Evolutionary conservation across 2,113 vertebrate species (phyloP), one percentile per base, ranked within the genome.

Genomic region (Chaetops frenatus): DNA sequence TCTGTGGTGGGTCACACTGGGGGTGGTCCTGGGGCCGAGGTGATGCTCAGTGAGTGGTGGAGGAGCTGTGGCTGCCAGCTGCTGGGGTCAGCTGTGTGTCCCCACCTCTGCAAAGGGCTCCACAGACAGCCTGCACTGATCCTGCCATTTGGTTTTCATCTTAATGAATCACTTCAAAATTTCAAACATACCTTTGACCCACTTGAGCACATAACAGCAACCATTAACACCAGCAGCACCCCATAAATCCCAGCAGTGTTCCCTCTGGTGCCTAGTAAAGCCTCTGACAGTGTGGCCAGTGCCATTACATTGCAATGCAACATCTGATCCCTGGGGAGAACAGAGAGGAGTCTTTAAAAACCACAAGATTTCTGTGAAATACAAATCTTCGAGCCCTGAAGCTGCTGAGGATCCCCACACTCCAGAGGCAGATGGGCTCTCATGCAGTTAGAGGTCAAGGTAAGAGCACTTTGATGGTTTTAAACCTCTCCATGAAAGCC

Each of bases 81-180:
- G 78, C 13, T 3, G 1, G 31, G 35, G 50, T 36, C 15, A 64
- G 72, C 66, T 6, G 7, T 3, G 40, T 3, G 4, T 11, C 54
- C 38, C 22, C 0, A 1, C 28, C 2, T 3, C 44, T 2, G 2
- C 1, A 0, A 44, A 36, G 47, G 9, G 24, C 25, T 28, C 3
- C 0, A 9, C 90, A 61, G 22, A 9, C 4, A 64, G 44, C 58
- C 58, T 48, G 50, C 22, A 0, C 36, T 1, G 3, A 2, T 33
- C 6, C 11, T 17, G 35, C 35, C 11, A 8, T 58, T 45, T 79
- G 60, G 5, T 33, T 88, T 23, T 66, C 15, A 23, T 79, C 66
- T 24, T 3, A 42, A 27, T 45, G 40, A 80, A 24, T 69, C 45
- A 33, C 40, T 72, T 25, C 60, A 56, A 7, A 14, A 5, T 47